phyloP scores from a whole-genome alignment of 1,140 invertebrate genomes.

The Drosophila saltans region DNA sequence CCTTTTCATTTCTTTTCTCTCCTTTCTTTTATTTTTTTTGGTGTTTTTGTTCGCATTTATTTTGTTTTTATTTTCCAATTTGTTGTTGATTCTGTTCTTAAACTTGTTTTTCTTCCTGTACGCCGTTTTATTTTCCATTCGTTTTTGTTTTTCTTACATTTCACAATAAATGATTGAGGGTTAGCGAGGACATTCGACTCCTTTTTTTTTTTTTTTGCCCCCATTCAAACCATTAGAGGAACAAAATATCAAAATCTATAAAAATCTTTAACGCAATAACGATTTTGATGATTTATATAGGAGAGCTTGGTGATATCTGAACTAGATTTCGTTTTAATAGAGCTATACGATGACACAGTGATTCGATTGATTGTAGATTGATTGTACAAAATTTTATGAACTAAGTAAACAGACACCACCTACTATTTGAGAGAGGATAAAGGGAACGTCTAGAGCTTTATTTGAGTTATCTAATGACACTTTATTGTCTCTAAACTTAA shows the following conservation, averaged over 20 bases:
- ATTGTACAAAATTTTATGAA: too few species aligned
- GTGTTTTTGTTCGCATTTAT: constrained; percentile 32
- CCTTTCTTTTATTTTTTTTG: constrained; percentile 25
- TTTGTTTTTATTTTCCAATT: constrained; percentile 66
- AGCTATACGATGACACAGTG: too few species aligned
- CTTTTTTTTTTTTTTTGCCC: background rate
- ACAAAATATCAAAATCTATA: constrained; percentile 1
- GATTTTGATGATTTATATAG: constrained; percentile 3
- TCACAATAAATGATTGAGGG: constrained; percentile 8
- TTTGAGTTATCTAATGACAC: too few species aligned
- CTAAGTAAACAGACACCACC: too few species aligned
- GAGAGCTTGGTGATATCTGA: background rate
- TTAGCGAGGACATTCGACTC: constrained; percentile 3
- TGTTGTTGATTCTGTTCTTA: constrained; percentile 53
- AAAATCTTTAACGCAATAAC: constrained; percentile 1
- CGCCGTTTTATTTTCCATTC: constrained; percentile 5
- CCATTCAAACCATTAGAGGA: background rate
- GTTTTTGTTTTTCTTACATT: constrained; percentile 7
- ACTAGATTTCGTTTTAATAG: background rate
- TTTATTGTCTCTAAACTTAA: too few species aligned
- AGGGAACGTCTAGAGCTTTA: too few species aligned
- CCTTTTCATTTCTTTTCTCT: constrained; percentile 37
- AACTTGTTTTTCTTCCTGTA: constrained; percentile 40
- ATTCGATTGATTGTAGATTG: too few species aligned
- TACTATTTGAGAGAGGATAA: too few species aligned